Base-by-base conservation (phyloP, 2,888 invertebrate species). In the Teleiodes luculella region DNA sequence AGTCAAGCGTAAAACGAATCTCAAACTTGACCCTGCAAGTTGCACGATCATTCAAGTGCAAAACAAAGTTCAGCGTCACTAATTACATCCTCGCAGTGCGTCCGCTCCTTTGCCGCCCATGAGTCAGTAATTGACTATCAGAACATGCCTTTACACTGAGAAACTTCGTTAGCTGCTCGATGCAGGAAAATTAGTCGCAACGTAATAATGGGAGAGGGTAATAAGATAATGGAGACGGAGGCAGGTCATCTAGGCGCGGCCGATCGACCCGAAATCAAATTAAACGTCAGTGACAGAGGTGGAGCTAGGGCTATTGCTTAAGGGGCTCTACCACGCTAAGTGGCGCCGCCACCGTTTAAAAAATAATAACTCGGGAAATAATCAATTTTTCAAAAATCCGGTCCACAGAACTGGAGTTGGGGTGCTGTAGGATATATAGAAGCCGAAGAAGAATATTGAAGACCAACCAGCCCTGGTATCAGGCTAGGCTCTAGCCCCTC, bases 71-170 rank as follows among this genome's bases (percentile, higher is more conserved):
- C 74, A 70, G 64, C 63, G 68, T 33, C 68, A 72, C 70, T 87
- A 88, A 87, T 86, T 86, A 77, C 82, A 81, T 86, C 85, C 85
- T 79, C 72, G 72, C 60, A 66, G 20, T 30, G n/a, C 46, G 51
- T 20, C 50, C 46, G 46, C 31, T 75, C 79, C 84, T 82, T 81
- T 80, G 76, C 75, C 81, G 76, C 75, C 81, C 82, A 77, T 73
- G 75, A 80, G 70, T 61, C 74, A 61, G 74, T 89, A 89, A 89
- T 89, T 88, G 88, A 82, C 88, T 80, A 89, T 89, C 88, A 87
- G 80, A 85, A 78, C 78, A 79, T 65, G 74, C 78, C 86, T 86
- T 85, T 84, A 74, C 78, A 73, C 72, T 63, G 61, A 11, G 78
- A 77, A 88, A 89, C 86, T 88, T 82, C 70, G 85, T 89, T 88